Percentiles rank a stretch among this genome's conserved stretches.
Evolutionary conservation across 2,797 vertebrate species (phyloP).

Genomic region (Falco concolor): DNA sequence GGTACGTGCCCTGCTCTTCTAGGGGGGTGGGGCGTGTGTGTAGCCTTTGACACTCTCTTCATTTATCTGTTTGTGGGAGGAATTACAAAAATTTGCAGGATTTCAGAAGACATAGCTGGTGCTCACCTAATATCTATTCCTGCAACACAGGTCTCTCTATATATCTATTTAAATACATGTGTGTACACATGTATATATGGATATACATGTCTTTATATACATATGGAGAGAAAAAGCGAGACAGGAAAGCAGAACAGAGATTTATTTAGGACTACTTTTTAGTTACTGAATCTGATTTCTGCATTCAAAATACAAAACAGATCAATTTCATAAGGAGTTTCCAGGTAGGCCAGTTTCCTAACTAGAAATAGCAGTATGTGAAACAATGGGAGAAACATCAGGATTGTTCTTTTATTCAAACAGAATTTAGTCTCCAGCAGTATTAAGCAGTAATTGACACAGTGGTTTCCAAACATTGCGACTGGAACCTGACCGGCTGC

Average conservation of each 20-base stretch:
- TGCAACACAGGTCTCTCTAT: neutral
- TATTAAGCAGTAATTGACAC: neutral
- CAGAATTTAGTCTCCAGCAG: neutral
- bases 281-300: neutral
- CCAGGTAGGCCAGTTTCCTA: neutral
- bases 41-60: neutral
- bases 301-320: neutral
- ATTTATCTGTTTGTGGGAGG: neutral
- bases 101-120: neutral
- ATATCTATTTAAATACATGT: neutral
- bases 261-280: neutral
- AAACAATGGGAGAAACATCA: neutral
- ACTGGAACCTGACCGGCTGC: neutral
- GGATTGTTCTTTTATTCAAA: neutral
- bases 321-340: neutral
- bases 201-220: neutral
- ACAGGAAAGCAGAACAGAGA: neutral
- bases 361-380: neutral
- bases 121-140: neutral
- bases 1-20: neutral
- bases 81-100: neutral
- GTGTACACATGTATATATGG: neutral
- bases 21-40: too few relatives aligned
- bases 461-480: neutral
- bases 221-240: neutral